A percentile compares a stretch with the other conserved stretches of the same genome.
Evolutionary conservation across 2,797 vertebrate species (phyloP).

Genomic region (Danio tinwini): DNA sequence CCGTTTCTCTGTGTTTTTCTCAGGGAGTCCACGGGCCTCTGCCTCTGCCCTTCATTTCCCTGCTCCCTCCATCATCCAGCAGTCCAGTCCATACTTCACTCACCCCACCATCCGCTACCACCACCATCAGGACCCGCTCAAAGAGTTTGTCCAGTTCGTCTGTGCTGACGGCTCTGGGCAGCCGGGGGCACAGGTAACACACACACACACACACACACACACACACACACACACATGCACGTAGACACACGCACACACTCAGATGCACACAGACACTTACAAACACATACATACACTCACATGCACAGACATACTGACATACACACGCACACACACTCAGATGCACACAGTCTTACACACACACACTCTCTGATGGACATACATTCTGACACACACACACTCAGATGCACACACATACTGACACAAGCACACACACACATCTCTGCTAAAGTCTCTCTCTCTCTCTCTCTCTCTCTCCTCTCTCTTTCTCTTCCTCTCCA

Average conservation of each 20-base stretch:
- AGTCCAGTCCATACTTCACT: constrained; percentile 95
- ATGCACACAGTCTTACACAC: too few species aligned
- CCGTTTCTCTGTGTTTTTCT: constrained; percentile 40
- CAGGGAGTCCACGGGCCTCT: constrained; percentile 93
- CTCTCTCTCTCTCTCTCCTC: constrained; percentile 32
- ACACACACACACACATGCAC: not conserved
- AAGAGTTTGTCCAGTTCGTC: constrained; percentile 98
- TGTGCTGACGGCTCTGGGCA: constrained; percentile 92
- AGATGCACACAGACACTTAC: too few species aligned
- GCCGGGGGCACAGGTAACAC: constrained; percentile 88
- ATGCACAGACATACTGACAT: not conserved
- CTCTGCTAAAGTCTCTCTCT: constrained; percentile 31
- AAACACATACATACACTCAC: not conserved
- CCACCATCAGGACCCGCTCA: constrained; percentile 96
- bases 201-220: not conserved
- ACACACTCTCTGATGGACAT: too few species aligned
- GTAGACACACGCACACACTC: not conserved
- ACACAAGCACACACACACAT: constrained; percentile 10
- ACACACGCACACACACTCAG: too few species aligned
- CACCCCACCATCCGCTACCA: constrained; percentile 98
- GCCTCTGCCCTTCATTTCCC: constrained; percentile 95
- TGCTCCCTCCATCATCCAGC: constrained; percentile 95
- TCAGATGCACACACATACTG: not conserved
- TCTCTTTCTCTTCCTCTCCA: constrained; percentile 30
- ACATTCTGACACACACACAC: too few species aligned